These are phyloP conservation scores for Sminthopsis crassicaudata DNA, from an alignment of 2,113 vertebrate species.

Conservation along the genomic window DNA sequence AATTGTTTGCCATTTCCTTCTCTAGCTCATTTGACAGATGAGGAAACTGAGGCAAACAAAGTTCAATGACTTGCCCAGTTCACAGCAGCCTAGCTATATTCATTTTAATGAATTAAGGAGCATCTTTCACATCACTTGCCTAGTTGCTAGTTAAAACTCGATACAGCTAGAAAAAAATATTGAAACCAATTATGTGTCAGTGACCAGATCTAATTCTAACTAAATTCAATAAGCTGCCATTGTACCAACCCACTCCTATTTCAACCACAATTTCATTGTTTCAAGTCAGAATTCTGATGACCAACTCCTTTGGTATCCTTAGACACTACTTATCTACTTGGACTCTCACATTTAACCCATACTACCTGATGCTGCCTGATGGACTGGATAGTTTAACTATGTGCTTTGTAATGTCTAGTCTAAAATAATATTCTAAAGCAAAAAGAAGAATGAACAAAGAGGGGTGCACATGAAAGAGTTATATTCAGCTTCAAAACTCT, in stretches of 20 bases:
- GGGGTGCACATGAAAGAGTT: not conserved
- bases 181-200: no score
- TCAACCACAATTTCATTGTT: not conserved
- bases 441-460: not conserved
- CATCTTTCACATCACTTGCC: not conserved
- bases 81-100: not conserved
- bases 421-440: not conserved
- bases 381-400: not conserved
- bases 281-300: not conserved
- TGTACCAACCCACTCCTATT: not conserved
- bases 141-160: not conserved
- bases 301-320: not conserved
- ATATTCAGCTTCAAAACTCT: not conserved
- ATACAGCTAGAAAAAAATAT: no score
- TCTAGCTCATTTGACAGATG: no score
- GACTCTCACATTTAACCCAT: not conserved
- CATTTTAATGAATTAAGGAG: not conserved
- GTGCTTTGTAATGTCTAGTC: not conserved
- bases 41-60: no score
- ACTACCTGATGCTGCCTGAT: not conserved
- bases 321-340: not conserved
- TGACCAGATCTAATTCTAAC: not conserved
- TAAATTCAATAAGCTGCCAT: not conserved
- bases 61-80: no score
- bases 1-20: no score